These are phyloP conservation scores for Palythoa grandis DNA, from an alignment of 92 coral and sea anemone species.

Conservation along the genomic window DNA sequence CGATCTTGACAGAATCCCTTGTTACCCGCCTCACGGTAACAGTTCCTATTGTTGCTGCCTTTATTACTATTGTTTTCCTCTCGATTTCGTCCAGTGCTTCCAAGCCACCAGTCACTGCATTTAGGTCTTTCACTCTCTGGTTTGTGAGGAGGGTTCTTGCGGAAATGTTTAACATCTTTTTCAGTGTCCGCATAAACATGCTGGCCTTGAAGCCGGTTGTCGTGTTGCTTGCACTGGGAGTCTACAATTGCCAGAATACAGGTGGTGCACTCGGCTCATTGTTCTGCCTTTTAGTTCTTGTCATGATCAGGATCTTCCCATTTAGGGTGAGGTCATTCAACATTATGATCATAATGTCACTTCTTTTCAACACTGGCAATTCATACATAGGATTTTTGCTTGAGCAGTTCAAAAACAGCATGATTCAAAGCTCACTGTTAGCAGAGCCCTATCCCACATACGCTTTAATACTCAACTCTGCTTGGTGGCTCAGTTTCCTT, in stretches of 20 bases:
- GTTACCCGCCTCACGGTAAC: conserved; percentile 60
- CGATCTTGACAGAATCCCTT: conserved; percentile 41
- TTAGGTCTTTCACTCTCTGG: conserved; percentile 70
- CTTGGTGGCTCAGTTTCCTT: conserved; percentile 65
- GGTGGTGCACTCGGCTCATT: conserved; percentile 93
- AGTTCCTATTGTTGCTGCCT: conserved; percentile 59
- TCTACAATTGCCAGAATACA: conserved; percentile 68
- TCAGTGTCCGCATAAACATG: conserved; percentile 72
- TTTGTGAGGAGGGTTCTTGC: conserved; percentile 63
- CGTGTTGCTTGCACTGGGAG: conserved; percentile 80
- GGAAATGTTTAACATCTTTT: conserved; percentile 70
- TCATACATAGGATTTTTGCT: conserved; percentile 81
- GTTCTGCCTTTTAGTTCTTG: conserved; percentile 78
- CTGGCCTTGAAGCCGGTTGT: conserved; percentile 76
- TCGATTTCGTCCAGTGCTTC: conserved; percentile 77
- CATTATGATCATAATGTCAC: conserved; percentile 85
- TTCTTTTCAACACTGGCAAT: conserved; percentile 80
- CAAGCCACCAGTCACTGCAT: conserved; percentile 75
- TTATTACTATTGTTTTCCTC: conserved; percentile 67
- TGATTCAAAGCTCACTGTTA: conserved; percentile 74
- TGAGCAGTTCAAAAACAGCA: conserved; percentile 70
- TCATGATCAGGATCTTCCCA: conserved; percentile 84
- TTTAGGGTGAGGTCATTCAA: conserved; percentile 90
- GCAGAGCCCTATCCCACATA: conserved; percentile 85
- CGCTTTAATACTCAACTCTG: conserved; percentile 72